Conservation (phyloP, 2,888 invertebrate species). For the Acronicta psi region DNA sequence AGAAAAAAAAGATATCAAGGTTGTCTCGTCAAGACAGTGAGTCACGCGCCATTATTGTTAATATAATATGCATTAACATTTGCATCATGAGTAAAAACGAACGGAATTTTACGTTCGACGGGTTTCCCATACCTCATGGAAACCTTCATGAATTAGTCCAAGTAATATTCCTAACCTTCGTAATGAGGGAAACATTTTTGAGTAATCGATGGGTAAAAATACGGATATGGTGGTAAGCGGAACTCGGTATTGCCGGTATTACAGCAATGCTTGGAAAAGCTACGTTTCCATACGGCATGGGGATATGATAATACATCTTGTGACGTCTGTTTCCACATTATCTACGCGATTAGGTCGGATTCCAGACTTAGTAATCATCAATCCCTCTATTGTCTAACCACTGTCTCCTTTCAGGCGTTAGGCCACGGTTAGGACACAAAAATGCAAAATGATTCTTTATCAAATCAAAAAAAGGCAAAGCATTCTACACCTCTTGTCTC, state of each 20-base stretch:
- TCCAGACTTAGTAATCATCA: too few relatives aligned
- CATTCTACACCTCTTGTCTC: too few relatives aligned
- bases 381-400: too few relatives aligned
- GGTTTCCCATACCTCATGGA: constrained; percentile 45
- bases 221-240: constrained; percentile 24
- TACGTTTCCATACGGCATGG: constrained; percentile 23
- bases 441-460: too few relatives aligned
- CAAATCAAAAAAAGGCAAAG: too few relatives aligned
- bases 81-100: constrained; percentile 44
- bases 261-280: constrained; percentile 27
- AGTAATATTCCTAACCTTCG: constrained; percentile 40
- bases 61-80: constrained; percentile 36
- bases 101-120: constrained; percentile 50
- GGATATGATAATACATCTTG: constrained; percentile 22
- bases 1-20: constrained; percentile 18
- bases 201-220: constrained; percentile 28
- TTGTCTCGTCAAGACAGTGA: constrained; percentile 23
- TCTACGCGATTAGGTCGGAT: too few relatives aligned
- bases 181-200: constrained; percentile 20
- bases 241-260: constrained; percentile 9
- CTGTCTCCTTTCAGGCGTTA: too few relatives aligned
- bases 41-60: constrained; percentile 32
- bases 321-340: constrained; percentile 19
- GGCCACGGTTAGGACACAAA: too few relatives aligned
- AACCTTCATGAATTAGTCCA: constrained; percentile 23